These are phyloP conservation scores for Lucifuga dentata DNA, from an alignment of 2,113 vertebrate species.

Conservation along the genomic window DNA sequence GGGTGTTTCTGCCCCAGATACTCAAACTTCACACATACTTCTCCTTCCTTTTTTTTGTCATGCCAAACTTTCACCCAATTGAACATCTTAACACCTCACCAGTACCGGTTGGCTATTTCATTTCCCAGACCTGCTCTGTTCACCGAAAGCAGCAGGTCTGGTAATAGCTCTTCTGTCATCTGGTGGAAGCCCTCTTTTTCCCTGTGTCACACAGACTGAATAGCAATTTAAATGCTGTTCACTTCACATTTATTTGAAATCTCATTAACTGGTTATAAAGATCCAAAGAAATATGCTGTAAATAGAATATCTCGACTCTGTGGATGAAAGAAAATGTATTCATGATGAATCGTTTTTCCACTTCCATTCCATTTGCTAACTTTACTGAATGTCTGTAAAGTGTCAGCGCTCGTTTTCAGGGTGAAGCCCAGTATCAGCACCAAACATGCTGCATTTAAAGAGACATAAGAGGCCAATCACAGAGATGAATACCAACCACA, in stretches of 20 bases:
- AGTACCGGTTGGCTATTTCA: constrained; percentile 48
- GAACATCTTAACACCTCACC: constrained; percentile 54
- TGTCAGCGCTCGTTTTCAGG: constrained; percentile 67
- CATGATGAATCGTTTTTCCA: constrained; percentile 67
- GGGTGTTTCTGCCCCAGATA: background rate
- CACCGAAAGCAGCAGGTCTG: constrained; percentile 42
- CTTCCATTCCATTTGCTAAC: constrained; percentile 42
- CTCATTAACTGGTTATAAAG: constrained; percentile 80
- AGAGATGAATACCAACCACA: no score
- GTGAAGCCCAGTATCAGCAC: constrained; percentile 59
- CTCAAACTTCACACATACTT: constrained; percentile 24
- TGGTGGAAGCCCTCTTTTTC: constrained; percentile 63
- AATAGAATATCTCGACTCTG: constrained; percentile 76
- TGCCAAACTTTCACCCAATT: constrained; percentile 45
- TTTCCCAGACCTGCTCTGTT: constrained; percentile 59
- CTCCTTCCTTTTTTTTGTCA: constrained; percentile 17
- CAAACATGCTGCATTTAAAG: constrained; percentile 62
- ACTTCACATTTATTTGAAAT: constrained; percentile 82
- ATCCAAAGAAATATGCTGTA: constrained; percentile 75
- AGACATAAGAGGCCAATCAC: constrained; percentile 49
- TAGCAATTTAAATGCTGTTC: constrained; percentile 79
- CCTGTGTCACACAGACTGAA: constrained; percentile 66
- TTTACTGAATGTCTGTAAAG: constrained; percentile 63
- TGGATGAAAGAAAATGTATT: constrained; percentile 74
- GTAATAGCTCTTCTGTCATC: constrained; percentile 76